A percentile compares a stretch with the other conserved stretches of the same genome.
Conservation (phyloP, 1,140 invertebrate genomes). For the Hermatobates lingyangjiaoensis region DNA sequence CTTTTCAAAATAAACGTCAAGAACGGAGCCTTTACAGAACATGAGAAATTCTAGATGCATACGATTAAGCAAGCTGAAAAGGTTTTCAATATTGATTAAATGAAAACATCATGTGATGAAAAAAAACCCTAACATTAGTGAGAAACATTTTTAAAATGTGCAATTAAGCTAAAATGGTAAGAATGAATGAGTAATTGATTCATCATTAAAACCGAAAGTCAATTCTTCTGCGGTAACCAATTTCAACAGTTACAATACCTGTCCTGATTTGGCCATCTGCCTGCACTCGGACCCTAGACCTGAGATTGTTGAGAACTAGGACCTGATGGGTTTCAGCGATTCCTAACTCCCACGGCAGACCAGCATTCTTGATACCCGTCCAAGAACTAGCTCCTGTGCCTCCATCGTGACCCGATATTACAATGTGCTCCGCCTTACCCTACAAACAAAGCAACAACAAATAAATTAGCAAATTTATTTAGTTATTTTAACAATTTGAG, state of each 20-base stretch:
- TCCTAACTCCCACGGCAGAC: constrained; percentile 93
- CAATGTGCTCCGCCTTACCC: constrained; percentile 96
- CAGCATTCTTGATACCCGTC: constrained; percentile 91
- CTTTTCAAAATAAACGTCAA: no score
- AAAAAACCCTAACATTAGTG: no score
- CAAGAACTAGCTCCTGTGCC: constrained; percentile 94
- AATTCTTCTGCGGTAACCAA: no score
- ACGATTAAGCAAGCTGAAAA: not conserved
- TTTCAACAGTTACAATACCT: no score
- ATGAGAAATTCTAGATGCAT: no score
- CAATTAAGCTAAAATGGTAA: no score
- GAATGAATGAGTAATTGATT: no score
- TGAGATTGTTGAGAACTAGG: constrained; percentile 84
- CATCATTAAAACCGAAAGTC: no score
- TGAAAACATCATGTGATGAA: not conserved
- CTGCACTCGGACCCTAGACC: constrained; percentile 85
- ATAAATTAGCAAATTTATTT: no score
- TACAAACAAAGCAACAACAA: constrained; percentile 23
- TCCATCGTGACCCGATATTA: constrained; percentile 96
- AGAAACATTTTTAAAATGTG: no score
- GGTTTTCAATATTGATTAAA: not conserved
- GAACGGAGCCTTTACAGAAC: no score
- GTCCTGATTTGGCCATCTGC: constrained; percentile 87
- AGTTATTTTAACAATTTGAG: no score
- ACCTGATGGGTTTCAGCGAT: constrained; percentile 95